These are phyloP conservation scores for Hydractinia echinata DNA, from an alignment of 30 jellyfish, hydroid and myxozoan genomes.

Conservation along the genomic window DNA sequence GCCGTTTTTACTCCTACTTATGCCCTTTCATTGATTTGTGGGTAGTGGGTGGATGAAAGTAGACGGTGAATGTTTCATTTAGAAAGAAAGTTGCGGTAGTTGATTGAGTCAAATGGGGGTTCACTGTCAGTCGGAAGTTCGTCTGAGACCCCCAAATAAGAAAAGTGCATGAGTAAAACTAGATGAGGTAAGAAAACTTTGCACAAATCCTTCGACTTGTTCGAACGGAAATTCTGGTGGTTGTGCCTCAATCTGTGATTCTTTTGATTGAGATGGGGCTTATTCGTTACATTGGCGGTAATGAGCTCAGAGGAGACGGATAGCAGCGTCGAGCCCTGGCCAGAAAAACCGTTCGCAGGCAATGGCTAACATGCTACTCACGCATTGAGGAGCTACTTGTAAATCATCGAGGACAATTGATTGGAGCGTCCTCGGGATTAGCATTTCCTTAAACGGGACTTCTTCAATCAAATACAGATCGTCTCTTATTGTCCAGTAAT, in stretches of 20 bases:
- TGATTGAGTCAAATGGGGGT: background rate
- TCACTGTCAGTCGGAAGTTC: background rate
- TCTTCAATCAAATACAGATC: conserved; percentile 25
- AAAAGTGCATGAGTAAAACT: conserved; percentile 23
- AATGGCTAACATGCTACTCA: conserved; percentile 40
- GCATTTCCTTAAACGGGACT: conserved; percentile 49
- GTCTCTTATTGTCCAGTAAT: conserved; percentile 27
- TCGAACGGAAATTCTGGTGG: conserved; percentile 39
- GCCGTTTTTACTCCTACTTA: background rate
- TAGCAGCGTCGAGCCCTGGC: conserved; percentile 55
- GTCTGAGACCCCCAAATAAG: conserved; percentile 28
- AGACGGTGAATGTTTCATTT: background rate
- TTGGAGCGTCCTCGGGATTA: conserved; percentile 24
- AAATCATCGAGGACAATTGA: conserved; percentile 28
- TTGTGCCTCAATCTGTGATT: conserved; percentile 19
- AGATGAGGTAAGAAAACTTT: conserved; percentile 28
- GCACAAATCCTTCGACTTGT: conserved; percentile 31
- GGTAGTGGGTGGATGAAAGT: conserved; percentile 12
- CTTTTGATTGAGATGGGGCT: conserved; percentile 44
- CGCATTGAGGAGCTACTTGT: conserved; percentile 42
- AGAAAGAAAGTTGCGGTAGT: background rate
- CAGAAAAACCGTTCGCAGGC: conserved; percentile 46
- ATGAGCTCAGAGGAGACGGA: conserved; percentile 29
- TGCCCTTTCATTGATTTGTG: background rate
- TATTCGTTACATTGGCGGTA: conserved; percentile 35